Conservation (phyloP, 2,888 invertebrate species). For the Sarcophaga carnaria region DNA sequence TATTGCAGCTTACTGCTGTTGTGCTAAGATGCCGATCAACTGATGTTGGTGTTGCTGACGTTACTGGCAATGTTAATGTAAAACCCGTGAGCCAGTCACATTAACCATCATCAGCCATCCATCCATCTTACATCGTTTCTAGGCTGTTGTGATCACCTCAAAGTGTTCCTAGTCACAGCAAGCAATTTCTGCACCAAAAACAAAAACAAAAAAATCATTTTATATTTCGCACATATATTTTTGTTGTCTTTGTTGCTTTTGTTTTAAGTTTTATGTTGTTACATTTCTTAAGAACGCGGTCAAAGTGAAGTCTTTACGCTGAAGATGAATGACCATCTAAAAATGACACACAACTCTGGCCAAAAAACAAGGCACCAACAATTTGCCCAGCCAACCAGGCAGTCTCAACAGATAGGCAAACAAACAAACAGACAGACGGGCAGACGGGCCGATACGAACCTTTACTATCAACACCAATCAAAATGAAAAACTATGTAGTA, state of each 20-base stretch:
- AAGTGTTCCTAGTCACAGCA: constrained; percentile 17
- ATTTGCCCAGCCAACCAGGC: neutral
- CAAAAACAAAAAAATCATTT: constrained; percentile 32
- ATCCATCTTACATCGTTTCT: constrained; percentile 52
- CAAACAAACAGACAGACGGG: neutral
- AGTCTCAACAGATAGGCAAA: neutral
- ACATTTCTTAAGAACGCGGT: constrained; percentile 66
- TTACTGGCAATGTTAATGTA: constrained; percentile 41
- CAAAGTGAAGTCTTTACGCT: constrained; percentile 67
- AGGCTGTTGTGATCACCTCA: constrained; percentile 37
- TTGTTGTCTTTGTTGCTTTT: constrained; percentile 26
- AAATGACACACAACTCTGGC: constrained; percentile 56
- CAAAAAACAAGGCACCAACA: neutral
- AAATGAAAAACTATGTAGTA: neutral
- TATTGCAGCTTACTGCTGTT: neutral
- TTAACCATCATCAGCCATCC: constrained; percentile 65
- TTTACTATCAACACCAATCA: constrained; percentile 19
- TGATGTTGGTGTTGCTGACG: constrained; percentile 46
- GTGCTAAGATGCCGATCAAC: constrained; percentile 21
- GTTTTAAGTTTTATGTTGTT: constrained; percentile 54
- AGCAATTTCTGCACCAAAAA: neutral
- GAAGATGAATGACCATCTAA: constrained; percentile 67
- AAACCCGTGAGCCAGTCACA: constrained; percentile 65
- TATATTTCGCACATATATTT: constrained; percentile 57
- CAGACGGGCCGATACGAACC: constrained; percentile 5